phyloP scores from a whole-genome alignment of 2,797 vertebrate species.

The Pygocentrus nattereri region DNA sequence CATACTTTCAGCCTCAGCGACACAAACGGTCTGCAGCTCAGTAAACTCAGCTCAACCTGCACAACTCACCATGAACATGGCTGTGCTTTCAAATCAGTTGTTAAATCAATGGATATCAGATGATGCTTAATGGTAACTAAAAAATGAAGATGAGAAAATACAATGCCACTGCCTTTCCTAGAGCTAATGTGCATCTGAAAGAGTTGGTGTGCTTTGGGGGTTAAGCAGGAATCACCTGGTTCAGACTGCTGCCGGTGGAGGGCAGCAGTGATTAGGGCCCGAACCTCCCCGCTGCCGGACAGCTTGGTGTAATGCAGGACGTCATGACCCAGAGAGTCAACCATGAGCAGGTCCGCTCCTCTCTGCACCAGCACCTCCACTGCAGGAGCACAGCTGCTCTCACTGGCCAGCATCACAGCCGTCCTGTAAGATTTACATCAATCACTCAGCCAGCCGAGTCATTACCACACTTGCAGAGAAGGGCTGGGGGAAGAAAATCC shows the following conservation, averaged over 20 bases:
- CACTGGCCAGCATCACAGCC: constrained; percentile 88
- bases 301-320: constrained; percentile 86
- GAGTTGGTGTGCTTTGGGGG: neutral
- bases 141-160: neutral
- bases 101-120: neutral
- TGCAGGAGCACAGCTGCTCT: constrained; percentile 75
- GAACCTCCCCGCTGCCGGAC: constrained; percentile 82
- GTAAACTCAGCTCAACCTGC: neutral
- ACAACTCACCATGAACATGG: neutral
- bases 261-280: constrained; percentile 72
- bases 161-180: neutral
- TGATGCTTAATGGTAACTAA: neutral
- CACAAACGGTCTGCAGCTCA: neutral
- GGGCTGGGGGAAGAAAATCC: neutral
- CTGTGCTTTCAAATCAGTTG: neutral
- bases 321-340: constrained; percentile 89
- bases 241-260: constrained; percentile 80
- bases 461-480: neutral
- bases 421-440: constrained; percentile 76
- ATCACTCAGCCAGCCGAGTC: constrained; percentile 1
- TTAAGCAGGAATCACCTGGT: constrained; percentile 77
- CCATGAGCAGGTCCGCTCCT: constrained; percentile 83
- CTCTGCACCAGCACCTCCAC: constrained; percentile 84
- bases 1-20: constrained; percentile 1
- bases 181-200: neutral